Conservation (phyloP, 2,888 invertebrate species). For the Acleris sparsana region DNA sequence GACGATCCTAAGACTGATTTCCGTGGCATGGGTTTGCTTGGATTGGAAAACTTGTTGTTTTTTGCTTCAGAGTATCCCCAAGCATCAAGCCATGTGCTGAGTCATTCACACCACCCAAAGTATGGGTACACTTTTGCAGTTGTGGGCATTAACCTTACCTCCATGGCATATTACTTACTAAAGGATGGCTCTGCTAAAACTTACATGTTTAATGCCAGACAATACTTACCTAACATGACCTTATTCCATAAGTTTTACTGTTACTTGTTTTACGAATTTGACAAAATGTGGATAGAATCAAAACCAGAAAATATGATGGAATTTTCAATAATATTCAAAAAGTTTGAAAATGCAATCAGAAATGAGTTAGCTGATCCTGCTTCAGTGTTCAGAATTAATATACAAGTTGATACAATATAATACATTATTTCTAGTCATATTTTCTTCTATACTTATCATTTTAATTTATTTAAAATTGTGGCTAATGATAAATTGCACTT, state of each 20-base stretch:
- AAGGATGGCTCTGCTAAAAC: slow-evolving; percentile 92
- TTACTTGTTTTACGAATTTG: slow-evolving; percentile 96
- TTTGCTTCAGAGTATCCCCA: slow-evolving; percentile 92
- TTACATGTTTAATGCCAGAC: slow-evolving; percentile 94
- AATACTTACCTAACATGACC: slow-evolving; percentile 85
- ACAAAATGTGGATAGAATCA: slow-evolving; percentile 95
- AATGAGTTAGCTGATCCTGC: slow-evolving; percentile 86
- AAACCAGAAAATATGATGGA: slow-evolving; percentile 98
- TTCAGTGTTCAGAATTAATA: slow-evolving; percentile 90
- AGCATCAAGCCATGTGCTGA: slow-evolving; percentile 91
- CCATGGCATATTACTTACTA: slow-evolving; percentile 92
- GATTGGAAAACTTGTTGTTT: slow-evolving; percentile 94
- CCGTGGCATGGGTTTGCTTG: slow-evolving; percentile 98
- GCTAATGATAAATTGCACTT: too few species aligned
- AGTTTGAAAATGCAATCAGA: slow-evolving; percentile 91
- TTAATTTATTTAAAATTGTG: background rate
- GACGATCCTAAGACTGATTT: slow-evolving; percentile 99
- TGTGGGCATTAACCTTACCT: slow-evolving; percentile 97
- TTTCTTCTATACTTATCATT: slow-evolving; percentile 2
- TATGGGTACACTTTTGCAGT: slow-evolving; percentile 96
- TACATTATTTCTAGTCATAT: slow-evolving; percentile 17
- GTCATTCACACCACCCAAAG: slow-evolving; percentile 94
- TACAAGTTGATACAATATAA: slow-evolving; percentile 87
- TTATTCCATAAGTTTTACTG: slow-evolving; percentile 97
- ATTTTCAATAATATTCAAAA: slow-evolving; percentile 93